These are phyloP conservation scores for Buathra laborator DNA, from an alignment of 2,888 invertebrate species.

Conservation along the genomic window DNA sequence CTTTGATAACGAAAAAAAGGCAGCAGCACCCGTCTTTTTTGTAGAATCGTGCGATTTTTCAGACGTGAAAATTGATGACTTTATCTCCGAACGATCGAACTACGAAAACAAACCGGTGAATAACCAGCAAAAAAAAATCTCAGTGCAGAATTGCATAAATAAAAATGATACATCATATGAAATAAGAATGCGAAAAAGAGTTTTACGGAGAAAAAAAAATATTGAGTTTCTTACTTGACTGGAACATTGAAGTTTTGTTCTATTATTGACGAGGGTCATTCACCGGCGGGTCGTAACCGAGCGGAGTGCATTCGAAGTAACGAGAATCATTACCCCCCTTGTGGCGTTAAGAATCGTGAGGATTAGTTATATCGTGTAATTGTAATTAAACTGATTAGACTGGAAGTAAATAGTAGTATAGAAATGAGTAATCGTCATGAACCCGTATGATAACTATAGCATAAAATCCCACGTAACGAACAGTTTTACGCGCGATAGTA, in stretches of 20 bases:
- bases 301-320: background rate
- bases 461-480: constrained; percentile 32
- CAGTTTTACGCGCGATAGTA: constrained; percentile 21
- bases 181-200: background rate
- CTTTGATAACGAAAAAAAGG: constrained; percentile 10
- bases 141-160: background rate
- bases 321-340: constrained; percentile 27
- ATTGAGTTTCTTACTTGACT: background rate
- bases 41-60: constrained; percentile 17
- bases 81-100: constrained; percentile 19
- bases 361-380: constrained; percentile 61
- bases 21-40: constrained; percentile 10
- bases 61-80: constrained; percentile 21
- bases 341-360: constrained; percentile 57
- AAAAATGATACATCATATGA: background rate
- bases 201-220: background rate
- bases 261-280: constrained; percentile 5
- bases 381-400: constrained; percentile 65
- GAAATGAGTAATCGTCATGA: constrained; percentile 49
- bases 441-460: constrained; percentile 26
- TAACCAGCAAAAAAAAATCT: background rate
- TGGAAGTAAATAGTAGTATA: constrained; percentile 62
- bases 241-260: background rate
- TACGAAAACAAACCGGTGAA: constrained; percentile 13
- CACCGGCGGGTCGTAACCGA: constrained; percentile 2